phyloP scores from a whole-genome alignment of 2,113 vertebrate species.

The Dipodomys merriami region DNA sequence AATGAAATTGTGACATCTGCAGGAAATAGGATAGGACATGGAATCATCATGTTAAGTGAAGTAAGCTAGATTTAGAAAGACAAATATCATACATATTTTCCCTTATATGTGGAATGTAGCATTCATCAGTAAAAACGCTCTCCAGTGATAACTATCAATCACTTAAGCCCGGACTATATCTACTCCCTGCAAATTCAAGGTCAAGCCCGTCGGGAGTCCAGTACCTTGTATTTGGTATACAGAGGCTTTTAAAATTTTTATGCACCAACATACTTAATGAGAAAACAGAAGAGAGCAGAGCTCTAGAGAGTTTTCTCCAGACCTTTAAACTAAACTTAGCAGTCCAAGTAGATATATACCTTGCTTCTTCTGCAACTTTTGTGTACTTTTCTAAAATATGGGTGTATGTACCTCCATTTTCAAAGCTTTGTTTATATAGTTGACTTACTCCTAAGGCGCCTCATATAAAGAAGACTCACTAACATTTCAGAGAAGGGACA shows the following conservation, averaged over 20 bases:
- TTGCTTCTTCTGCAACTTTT: neutral
- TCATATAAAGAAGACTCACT: neutral
- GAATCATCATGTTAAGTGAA: no score
- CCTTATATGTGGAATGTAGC: neutral
- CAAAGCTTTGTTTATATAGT: neutral
- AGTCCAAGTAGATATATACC: neutral
- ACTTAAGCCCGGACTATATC: neutral
- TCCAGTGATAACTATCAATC: neutral
- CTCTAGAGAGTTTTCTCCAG: neutral
- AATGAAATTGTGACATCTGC: no score
- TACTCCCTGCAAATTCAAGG: neutral
- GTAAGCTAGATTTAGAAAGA: no score
- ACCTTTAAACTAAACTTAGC: constrained; percentile 11
- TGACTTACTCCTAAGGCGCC: neutral
- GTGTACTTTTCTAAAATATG: neutral
- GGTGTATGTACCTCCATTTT: neutral
- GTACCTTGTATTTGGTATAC: neutral
- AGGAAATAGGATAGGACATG: no score
- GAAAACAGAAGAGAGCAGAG: neutral
- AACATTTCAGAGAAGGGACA: constrained; percentile 41
- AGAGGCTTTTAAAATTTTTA: neutral
- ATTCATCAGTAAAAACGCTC: neutral
- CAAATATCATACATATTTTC: no score
- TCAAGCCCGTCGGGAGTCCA: neutral
- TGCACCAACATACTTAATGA: neutral